Conservation (phyloP, 2,888 invertebrate species). For the Beris morrisii region DNA sequence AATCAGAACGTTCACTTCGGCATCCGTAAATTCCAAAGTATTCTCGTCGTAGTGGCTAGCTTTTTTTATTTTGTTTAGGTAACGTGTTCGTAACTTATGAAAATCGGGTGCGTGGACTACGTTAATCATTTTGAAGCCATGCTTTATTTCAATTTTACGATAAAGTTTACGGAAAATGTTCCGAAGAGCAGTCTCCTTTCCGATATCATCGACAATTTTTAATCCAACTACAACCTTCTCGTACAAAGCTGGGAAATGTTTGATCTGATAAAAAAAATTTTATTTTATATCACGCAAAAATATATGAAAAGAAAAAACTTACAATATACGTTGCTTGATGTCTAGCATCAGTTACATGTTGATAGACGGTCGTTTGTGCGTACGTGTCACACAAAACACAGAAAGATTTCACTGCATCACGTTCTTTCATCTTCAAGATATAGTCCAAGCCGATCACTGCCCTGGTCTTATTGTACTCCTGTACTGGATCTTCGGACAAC, state of each 20-base stretch:
- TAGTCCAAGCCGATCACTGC: conserved; percentile 36
- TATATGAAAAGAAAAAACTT: background rate
- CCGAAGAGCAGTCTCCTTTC: conserved; percentile 14
- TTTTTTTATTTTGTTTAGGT: conserved; percentile 22
- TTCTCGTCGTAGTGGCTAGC: conserved; percentile 35
- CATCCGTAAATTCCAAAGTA: conserved; percentile 32
- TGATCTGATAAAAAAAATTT: conserved; percentile 28
- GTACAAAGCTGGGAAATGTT: conserved; percentile 37
- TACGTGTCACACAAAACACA: conserved; percentile 28
- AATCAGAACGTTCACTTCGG: conserved; percentile 33
- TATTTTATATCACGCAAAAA: background rate
- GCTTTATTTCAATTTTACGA: conserved; percentile 38
- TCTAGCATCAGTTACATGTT: conserved; percentile 26
- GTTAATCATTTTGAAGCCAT: conserved; percentile 33
- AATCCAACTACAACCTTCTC: conserved; percentile 24
- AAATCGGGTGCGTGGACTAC: conserved; percentile 36
- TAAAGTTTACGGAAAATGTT: conserved; percentile 38
- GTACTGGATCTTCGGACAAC: conserved; percentile 26
- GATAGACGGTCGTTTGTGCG: conserved; percentile 4
- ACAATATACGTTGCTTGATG: conserved; percentile 37
- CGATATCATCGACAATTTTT: background rate
- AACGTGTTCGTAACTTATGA: conserved; percentile 25
- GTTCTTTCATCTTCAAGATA: conserved; percentile 31
- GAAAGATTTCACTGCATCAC: conserved; percentile 2
- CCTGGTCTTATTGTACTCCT: conserved; percentile 34